Evolutionary conservation across 2,797 vertebrate species (phyloP).

Genomic region (Rhinoraja longicauda): DNA sequence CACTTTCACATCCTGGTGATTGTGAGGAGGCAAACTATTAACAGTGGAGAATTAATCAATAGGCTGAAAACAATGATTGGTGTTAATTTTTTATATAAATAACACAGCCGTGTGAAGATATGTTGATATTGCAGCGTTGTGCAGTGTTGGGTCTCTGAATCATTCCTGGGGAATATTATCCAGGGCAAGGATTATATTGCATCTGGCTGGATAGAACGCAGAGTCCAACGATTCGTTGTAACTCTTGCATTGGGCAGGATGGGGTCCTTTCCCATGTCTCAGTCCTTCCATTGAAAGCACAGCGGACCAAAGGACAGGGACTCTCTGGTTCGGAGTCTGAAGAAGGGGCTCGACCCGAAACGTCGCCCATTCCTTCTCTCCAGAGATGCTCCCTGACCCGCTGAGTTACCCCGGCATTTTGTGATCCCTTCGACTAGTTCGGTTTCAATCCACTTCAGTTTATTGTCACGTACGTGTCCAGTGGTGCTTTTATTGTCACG

Average conservation of each 20-base stretch:
- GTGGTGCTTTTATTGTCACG: too few species aligned
- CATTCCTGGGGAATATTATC: background rate
- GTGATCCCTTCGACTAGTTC: too few species aligned
- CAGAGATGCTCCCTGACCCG: too few species aligned
- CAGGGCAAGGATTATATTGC: background rate
- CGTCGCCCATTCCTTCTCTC: too few species aligned
- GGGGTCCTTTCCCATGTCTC: too few species aligned
- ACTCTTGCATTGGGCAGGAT: background rate
- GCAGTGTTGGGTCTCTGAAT: background rate
- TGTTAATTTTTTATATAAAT: constrained; percentile 8
- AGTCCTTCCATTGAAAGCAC: background rate
- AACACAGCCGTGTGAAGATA: background rate
- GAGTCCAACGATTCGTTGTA: background rate
- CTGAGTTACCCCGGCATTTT: too few species aligned
- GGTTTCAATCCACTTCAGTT: too few species aligned
- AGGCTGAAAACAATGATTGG: constrained; percentile 7
- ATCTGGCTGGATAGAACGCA: background rate
- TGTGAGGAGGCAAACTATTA: background rate
- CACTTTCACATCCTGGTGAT: background rate
- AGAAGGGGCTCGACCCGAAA: too few species aligned
- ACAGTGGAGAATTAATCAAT: constrained; percentile 2
- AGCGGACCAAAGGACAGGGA: background rate
- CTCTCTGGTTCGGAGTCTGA: too few species aligned
- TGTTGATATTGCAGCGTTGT: background rate
- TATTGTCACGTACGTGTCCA: too few species aligned